These are phyloP conservation scores for Rhinogobio ventralis DNA, from an alignment of 2,797 vertebrate species.

Conservation along the genomic window DNA sequence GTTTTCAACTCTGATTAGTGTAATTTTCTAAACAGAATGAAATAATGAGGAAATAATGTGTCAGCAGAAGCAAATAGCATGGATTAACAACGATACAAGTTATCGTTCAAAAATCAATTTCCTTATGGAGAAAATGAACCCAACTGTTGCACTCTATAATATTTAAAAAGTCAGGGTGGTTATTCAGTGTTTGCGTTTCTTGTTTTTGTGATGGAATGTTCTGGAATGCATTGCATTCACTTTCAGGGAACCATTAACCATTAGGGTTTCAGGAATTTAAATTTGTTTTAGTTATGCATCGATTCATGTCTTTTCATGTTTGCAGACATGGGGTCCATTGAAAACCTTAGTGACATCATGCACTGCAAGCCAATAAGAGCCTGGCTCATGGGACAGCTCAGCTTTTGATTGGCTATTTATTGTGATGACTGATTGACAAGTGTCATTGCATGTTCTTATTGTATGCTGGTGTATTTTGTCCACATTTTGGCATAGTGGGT, in stretches of 20 bases:
- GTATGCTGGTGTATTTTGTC: conserved; percentile 48
- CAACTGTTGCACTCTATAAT: background rate
- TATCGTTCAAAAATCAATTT: background rate
- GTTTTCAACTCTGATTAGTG: background rate
- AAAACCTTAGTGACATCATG: conserved; percentile 63
- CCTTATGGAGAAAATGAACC: background rate
- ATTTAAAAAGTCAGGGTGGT: background rate
- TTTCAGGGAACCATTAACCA: background rate
- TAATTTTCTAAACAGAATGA: background rate
- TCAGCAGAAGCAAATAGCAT: background rate
- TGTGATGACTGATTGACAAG: conserved; percentile 28
- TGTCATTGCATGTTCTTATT: conserved; percentile 60
- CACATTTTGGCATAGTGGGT: conserved; percentile 19
- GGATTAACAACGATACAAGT: background rate
- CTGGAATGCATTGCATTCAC: conserved; percentile 10
- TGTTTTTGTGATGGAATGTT: conserved; percentile 21
- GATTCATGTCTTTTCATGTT: conserved; percentile 41
- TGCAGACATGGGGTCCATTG: conserved; percentile 24
- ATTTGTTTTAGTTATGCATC: conserved; percentile 12
- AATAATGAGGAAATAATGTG: background rate
- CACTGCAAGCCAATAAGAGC: conserved; percentile 63
- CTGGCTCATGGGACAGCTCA: conserved; percentile 57
- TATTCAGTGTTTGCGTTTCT: conserved; percentile 7
- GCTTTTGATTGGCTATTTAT: conserved; percentile 59
- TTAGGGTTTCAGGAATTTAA: background rate